Percentiles rank a stretch among this genome's conserved stretches.
phyloP scores from a whole-genome alignment of 2,888 invertebrate genomes.

The Mesorhabditis spiculigera region DNA sequence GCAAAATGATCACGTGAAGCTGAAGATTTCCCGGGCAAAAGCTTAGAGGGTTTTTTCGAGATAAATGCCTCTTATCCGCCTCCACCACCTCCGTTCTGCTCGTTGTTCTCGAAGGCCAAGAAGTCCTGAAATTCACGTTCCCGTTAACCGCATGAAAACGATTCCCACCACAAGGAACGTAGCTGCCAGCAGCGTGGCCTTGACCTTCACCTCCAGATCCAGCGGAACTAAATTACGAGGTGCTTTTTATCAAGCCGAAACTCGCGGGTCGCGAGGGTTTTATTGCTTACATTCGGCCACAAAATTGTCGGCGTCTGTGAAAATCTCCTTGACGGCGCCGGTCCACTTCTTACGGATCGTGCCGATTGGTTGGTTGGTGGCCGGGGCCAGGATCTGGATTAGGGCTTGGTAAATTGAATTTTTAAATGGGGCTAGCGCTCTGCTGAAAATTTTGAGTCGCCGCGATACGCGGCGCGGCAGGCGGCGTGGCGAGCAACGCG shows the following conservation, averaged over 20 bases:
- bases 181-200: not conserved
- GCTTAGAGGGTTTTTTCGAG: too few relatives aligned
- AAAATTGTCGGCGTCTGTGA: not conserved
- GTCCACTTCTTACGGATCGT: not conserved
- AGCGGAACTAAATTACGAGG: not conserved
- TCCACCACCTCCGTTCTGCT: too few relatives aligned
- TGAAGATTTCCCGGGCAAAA: too few relatives aligned
- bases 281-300: conserved; percentile 2
- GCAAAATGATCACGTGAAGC: too few relatives aligned
- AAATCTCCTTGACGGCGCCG: not conserved
- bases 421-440: too few relatives aligned
- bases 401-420: too few relatives aligned
- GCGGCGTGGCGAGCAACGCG: too few relatives aligned
- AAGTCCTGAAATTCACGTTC: conserved; percentile 4
- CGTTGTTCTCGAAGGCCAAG: conserved; percentile 1
- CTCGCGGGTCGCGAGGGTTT: too few relatives aligned
- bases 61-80: too few relatives aligned
- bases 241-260: not conserved
- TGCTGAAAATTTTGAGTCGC: too few relatives aligned
- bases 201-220: not conserved
- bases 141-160: not conserved
- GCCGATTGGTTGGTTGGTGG: not conserved
- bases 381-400: too few relatives aligned
- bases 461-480: too few relatives aligned
- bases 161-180: not conserved